phyloP scores from a whole-genome alignment of 2,113 vertebrate genomes.

The Nannospalax galili region DNA sequence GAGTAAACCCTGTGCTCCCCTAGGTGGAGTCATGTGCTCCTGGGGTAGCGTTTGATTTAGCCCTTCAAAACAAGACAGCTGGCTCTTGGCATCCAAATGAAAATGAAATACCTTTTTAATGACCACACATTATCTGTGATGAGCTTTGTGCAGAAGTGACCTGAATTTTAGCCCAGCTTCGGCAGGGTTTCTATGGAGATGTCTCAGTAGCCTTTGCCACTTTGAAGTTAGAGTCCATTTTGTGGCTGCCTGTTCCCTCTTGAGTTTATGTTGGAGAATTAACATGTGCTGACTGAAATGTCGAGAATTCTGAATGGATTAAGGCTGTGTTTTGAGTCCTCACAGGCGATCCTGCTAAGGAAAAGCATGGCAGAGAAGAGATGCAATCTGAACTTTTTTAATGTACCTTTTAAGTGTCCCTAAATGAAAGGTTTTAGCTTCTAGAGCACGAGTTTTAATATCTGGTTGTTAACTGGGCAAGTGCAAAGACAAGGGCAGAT shows the following conservation, averaged over 20 bases:
- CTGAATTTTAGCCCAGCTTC: conserved; percentile 84
- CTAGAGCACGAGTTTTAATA: conserved; percentile 75
- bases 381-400: conserved; percentile 68
- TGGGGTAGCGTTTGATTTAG: conserved; percentile 79
- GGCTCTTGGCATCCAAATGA: conserved; percentile 80
- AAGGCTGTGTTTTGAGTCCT: conserved; percentile 72
- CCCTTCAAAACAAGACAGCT: conserved; percentile 80
- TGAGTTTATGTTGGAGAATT: conserved; percentile 76
- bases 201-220: conserved; percentile 84
- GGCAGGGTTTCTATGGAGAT: conserved; percentile 83
- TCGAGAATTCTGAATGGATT: conserved; percentile 81
- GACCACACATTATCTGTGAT: conserved; percentile 78
- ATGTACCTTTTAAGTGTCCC: conserved; percentile 71
- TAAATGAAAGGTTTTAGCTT: conserved; percentile 72
- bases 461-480: conserved; percentile 72
- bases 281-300: conserved; percentile 77
- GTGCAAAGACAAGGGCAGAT: conserved; percentile 20
- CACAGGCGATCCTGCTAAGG: conserved; percentile 71
- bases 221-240: conserved; percentile 84
- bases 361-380: conserved; percentile 76
- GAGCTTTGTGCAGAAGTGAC: conserved; percentile 86
- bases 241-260: conserved; percentile 81
- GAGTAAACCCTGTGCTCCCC: conserved; percentile 74
- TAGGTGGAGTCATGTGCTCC: conserved; percentile 79
- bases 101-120: conserved; percentile 68